Base-by-base conservation (phyloP, 2,797 vertebrate genomes). In the Vultur gryphus region DNA sequence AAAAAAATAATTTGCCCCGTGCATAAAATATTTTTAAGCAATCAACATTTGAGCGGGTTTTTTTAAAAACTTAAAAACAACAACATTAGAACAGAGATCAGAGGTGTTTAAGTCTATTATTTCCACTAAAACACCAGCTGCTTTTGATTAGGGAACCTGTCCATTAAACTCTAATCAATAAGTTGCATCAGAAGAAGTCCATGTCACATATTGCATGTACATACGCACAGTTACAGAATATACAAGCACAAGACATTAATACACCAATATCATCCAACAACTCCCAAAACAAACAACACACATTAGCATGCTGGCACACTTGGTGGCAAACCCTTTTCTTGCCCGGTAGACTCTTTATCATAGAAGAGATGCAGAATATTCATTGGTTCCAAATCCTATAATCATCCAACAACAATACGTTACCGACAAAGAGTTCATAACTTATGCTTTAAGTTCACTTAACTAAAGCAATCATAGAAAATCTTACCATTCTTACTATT, bases 261-360 rank as follows among this genome's bases (percentile, higher is more conserved):
- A 44, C 52, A 83, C 29, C 41, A 35, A 14, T 33, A 77, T 66
- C 58, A 78, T 39, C 44, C 82, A 84, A n/a, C 69, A 87, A 13
- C n/a, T 88, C 78, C 48, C 71, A 59, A 66, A 80, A 90, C 57
- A 96, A 86, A 88, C 3, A 4, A 94, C 89, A 97, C 95, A 96
- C 37, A 95, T 76, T 29, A 82, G 93, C 98, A 98, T 98, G 98
- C 98, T 96, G 82, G 86, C 90, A 97, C 71, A 84, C 69, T 87
- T 64, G 43, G 96, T 35, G 85, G 97, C 98, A 98, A 98, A 98
- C 97, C 97, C 96, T 97, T 97, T 95, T 95, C 97, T 94, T 91
- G 97, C n/a, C 1, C 91, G 44, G 95, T n/a, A 65, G 96, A 95
- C 76, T 97, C 96, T 95, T 92, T 97, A 84, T 95, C 96, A 93